Percentiles rank a stretch among this genome's conserved stretches.
Evolutionary conservation across 2,797 vertebrate species (phyloP).

Genomic region (Argentina silus): DNA sequence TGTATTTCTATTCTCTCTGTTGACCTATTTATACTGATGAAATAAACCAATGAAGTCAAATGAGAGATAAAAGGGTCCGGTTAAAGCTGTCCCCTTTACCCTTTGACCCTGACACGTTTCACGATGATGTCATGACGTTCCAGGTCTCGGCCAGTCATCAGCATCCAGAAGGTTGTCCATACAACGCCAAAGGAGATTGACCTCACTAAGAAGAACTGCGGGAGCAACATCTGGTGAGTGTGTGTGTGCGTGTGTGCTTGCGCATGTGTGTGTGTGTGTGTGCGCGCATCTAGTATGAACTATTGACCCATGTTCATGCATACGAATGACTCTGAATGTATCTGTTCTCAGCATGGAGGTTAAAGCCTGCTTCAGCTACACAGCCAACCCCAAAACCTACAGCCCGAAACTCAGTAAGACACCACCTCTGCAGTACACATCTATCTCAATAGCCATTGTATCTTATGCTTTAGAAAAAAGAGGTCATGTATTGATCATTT

Average conservation of each 20-base stretch:
- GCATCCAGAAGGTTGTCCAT: slow-evolving; percentile 82
- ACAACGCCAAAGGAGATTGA: slow-evolving; percentile 85
- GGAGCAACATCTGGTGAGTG: slow-evolving; percentile 68
- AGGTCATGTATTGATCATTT: not conserved
- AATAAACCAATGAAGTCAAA: no score
- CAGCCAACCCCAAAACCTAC: slow-evolving; percentile 80
- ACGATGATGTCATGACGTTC: slow-evolving; percentile 12
- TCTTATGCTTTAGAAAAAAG: not conserved
- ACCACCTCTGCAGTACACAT: not conserved
- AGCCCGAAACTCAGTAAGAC: slow-evolving; percentile 87
- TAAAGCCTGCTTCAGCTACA: slow-evolving; percentile 87
- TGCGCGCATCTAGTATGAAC: not conserved
- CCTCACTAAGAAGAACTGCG: slow-evolving; percentile 81
- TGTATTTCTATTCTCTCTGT: not conserved
- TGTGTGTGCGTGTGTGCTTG: slow-evolving; percentile 5
- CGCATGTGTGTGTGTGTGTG: not conserved
- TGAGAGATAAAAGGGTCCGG: no score
- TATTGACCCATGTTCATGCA: not conserved
- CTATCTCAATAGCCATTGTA: not conserved
- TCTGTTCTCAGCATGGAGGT: slow-evolving; percentile 80
- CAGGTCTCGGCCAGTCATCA: slow-evolving; percentile 90
- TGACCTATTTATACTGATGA: no score
- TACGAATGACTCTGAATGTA: not conserved
- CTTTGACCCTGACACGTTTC: not conserved
- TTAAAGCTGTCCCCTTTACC: not conserved